These are phyloP conservation scores for Pungitius pungitius DNA, from an alignment of 2,113 vertebrate genomes.

Conservation along the genomic window DNA sequence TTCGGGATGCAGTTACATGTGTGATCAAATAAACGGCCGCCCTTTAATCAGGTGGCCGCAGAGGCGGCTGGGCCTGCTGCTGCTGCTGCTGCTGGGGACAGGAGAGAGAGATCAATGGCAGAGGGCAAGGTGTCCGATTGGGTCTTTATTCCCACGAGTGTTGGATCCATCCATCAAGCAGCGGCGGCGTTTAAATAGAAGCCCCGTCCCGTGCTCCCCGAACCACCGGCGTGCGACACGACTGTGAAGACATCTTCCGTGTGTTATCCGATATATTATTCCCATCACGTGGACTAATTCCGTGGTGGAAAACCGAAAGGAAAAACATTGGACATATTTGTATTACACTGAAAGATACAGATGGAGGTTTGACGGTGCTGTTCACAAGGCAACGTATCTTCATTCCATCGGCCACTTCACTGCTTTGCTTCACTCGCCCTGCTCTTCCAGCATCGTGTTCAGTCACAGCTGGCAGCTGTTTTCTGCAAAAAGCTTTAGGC, in stretches of 20 bases:
- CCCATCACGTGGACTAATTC: not conserved
- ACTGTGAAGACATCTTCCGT: not conserved
- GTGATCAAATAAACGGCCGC: slow-evolving; percentile 67
- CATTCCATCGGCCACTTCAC: not conserved
- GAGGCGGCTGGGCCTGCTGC: slow-evolving; percentile 12
- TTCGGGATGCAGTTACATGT: slow-evolving; percentile 73
- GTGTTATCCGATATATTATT: not conserved
- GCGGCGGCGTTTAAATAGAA: slow-evolving; percentile 29
- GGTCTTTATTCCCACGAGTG: slow-evolving; percentile 36
- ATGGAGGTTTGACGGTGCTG: not conserved
- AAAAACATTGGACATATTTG: not conserved
- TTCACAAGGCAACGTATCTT: not conserved
- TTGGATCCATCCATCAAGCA: slow-evolving; percentile 37
- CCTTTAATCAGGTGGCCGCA: slow-evolving; percentile 68
- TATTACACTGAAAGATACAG: not conserved
- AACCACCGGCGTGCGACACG: slow-evolving; percentile 15
- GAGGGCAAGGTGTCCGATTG: slow-evolving; percentile 35
- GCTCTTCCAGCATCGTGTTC: not conserved
- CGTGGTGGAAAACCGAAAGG: not conserved
- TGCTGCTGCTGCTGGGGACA: slow-evolving; percentile 22
- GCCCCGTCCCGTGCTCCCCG: too few species aligned
- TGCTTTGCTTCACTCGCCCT: not conserved
- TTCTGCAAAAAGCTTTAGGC: not conserved
- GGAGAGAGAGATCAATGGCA: slow-evolving; percentile 51
- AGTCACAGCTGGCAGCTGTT: not conserved